These are phyloP conservation scores for human (Homo sapiens) DNA, from an alignment of 2,113 vertebrate genomes.

Conservation along the genomic window DNA sequence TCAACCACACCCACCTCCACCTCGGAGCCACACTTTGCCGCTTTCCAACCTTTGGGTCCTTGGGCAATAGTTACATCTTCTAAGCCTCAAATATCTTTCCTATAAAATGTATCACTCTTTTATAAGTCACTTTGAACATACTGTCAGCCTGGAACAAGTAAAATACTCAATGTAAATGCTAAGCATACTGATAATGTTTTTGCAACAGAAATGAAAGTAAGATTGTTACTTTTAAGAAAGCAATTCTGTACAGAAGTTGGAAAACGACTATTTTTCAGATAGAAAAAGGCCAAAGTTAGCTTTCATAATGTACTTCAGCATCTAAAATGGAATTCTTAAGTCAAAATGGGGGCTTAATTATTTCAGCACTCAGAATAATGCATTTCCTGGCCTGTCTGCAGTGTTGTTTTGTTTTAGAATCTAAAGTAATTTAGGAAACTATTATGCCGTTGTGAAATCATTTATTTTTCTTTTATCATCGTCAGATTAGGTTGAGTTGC, in stretches of 20 bases:
- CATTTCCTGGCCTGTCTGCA: background rate
- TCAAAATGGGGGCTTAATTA: background rate
- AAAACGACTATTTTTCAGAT: background rate
- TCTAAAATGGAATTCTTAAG: constrained; percentile 16
- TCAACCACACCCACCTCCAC: background rate
- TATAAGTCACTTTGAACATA: background rate
- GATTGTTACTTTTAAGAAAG: background rate
- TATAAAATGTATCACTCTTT: background rate
- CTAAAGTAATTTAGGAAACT: constrained; percentile 17
- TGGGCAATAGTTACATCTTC: background rate
- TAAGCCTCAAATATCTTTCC: background rate
- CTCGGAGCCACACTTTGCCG: background rate
- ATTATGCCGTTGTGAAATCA: background rate
- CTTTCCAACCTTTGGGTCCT: background rate
- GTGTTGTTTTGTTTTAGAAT: constrained; percentile 53
- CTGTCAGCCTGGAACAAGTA: background rate
- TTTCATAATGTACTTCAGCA: background rate
- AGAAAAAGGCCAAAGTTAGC: background rate
- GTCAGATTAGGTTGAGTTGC: background rate
- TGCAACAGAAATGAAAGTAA: background rate
- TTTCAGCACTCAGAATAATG: background rate
- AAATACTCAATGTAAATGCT: background rate
- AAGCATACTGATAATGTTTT: background rate
- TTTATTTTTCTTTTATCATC: constrained; percentile 20
- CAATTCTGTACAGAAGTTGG: background rate